phyloP scores from a whole-genome alignment of 2,797 vertebrate genomes.

The Tokudaia tokunoshimensis region DNA sequence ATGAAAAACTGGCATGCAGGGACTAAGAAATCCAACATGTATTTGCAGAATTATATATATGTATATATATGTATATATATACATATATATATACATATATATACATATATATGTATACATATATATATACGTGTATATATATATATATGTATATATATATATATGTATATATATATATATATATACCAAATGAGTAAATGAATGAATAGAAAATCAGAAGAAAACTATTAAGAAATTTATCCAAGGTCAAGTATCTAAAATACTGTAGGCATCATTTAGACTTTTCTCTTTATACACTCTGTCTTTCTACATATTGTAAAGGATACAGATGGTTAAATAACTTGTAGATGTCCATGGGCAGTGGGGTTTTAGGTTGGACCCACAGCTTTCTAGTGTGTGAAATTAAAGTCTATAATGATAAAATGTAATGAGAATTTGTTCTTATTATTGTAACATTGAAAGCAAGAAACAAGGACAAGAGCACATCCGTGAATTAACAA shows the following conservation, averaged over 20 bases:
- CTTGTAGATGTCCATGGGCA: neutral
- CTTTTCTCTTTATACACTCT: neutral
- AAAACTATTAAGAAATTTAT: constrained; percentile 32
- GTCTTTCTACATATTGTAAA: neutral
- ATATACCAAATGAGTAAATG: neutral
- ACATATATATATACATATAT: neutral
- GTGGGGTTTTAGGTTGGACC: neutral
- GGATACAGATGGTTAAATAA: neutral
- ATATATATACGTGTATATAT: neutral
- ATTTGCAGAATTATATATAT: neutral
- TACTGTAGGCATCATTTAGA: neutral
- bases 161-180: neutral
- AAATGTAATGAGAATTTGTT: neutral
- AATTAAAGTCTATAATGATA: neutral
- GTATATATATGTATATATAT: neutral
- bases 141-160: neutral
- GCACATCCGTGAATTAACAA: neutral
- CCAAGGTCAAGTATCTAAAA: neutral
- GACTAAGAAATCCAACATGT: neutral
- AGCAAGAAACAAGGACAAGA: neutral
- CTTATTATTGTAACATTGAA: neutral
- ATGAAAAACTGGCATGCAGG: neutral
- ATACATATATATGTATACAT: neutral
- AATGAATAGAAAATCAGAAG: neutral
- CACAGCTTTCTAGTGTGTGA: neutral